Evolutionary conservation across 2,113 vertebrate species (phyloP).

Genomic region (Coptodon rendalli): DNA sequence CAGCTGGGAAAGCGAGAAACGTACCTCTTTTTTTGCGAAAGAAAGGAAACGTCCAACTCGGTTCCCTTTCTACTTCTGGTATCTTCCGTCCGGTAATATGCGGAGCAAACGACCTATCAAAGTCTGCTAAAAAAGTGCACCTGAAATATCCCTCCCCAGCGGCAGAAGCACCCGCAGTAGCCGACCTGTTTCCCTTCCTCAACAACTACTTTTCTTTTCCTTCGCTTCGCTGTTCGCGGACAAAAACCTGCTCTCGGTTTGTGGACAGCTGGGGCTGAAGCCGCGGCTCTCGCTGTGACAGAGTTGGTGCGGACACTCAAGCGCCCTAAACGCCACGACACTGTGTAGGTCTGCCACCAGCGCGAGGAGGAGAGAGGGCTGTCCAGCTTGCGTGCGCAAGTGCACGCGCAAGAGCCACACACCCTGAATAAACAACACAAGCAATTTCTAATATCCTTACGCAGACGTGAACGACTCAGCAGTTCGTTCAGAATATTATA

Average conservation of each 20-base stretch:
- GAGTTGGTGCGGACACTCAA: neutral
- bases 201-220: neutral
- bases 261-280: neutral
- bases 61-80: neutral
- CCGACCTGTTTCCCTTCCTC: neutral
- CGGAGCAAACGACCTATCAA: neutral
- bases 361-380: neutral
- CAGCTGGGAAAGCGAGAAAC: neutral
- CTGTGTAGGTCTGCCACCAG: neutral
- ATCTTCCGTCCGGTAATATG: neutral
- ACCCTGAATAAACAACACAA: neutral
- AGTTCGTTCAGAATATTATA: neutral
- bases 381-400: neutral
- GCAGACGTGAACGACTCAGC: neutral
- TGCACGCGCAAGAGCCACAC: neutral
- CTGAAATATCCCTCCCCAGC: neutral
- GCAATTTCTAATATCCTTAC: neutral
- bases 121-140: neutral
- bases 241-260: constrained; percentile 24
- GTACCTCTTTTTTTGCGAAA: constrained; percentile 10
- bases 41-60: neutral
- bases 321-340: neutral
- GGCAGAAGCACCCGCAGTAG: neutral
- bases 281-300: neutral
- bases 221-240: neutral